phyloP scores from a whole-genome alignment of 2,797 vertebrate species.

The Acrossocheilus fasciatus region DNA sequence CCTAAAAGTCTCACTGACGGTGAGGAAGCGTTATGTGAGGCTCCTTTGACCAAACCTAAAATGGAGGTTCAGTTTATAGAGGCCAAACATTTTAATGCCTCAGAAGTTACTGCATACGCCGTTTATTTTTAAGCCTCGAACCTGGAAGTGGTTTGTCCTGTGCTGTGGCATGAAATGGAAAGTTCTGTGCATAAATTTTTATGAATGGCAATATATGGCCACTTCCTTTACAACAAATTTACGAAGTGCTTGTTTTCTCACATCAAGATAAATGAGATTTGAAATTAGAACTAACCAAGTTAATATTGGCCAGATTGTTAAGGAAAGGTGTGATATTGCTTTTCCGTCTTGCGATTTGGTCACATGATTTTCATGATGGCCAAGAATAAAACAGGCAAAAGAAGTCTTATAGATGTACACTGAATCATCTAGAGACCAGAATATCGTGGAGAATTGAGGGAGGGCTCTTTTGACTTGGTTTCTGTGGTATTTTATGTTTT shows the following conservation, averaged over 20 bases:
- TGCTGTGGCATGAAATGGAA: conserved; percentile 31
- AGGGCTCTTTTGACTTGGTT: neutral
- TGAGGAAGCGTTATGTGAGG: neutral
- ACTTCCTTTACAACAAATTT: conserved; percentile 33
- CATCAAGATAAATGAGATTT: no score
- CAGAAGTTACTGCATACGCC: neutral
- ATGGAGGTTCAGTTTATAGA: conserved; percentile 39
- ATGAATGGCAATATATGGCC: neutral
- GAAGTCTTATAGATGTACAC: neutral
- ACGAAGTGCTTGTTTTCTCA: neutral
- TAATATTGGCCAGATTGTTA: neutral
- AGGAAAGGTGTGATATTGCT: neutral
- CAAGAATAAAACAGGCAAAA: neutral
- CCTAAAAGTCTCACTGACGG: conserved; percentile 15
- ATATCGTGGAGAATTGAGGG: neutral
- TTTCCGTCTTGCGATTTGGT: neutral
- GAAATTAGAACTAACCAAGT: neutral
- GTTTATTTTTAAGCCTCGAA: conserved; percentile 40
- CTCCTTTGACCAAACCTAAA: conserved; percentile 35
- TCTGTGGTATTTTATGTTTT: neutral
- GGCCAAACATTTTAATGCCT: conserved; percentile 41
- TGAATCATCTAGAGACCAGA: neutral
- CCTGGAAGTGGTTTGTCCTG: conserved; percentile 34
- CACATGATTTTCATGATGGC: neutral
- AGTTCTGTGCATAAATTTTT: conserved; percentile 2